Base-by-base conservation (phyloP, 2,888 invertebrate species). In the Exephanes ischioxanthus region DNA sequence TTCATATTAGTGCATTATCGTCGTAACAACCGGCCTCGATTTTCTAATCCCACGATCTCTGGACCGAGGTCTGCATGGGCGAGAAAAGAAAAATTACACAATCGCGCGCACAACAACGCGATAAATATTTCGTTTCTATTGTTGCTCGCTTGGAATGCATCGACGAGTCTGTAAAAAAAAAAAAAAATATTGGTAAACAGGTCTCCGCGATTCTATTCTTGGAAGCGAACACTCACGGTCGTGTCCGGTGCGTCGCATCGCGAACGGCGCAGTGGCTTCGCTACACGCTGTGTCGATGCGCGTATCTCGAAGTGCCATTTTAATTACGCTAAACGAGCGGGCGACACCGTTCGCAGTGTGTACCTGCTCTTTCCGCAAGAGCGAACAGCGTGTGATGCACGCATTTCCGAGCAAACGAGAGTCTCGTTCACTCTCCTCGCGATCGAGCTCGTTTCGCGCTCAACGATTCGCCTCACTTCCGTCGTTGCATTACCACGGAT, bases 311-410 rank as follows among this genome's bases (percentile, higher is more conserved):
- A 78, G 84, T 88, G 86, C 83, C 87, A 87, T 91, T 91, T 91
- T 91, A 91, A 91, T 92, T 91, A 90, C 87, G 82, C 78, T 71
- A 84, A 89, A 90, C 88, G 89, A 90, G 88, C 84, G 33, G 78
- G 87, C 86, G 79, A 88, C 76, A 76, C 82, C 77, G 84, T 84
- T 26, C 26, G 63, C n/a, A 51, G 37, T 30, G 7, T 6, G 7
- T 45, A 33, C 14, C 55, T 33, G 51, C 33, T 61, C 71, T 77
- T 66, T 48, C 67, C 63, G 48, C 66, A 63, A 61, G 16, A 77
- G 51, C 55, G 37, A 51, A 61, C 67, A 11, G 9, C 45, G 45
- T 45, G 55, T 58, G 4, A 61, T 55, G 19, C 37, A 68, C 41
- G 55, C n/a, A 72, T 81, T 48, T 51, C 33, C 33, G 22, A 55